phyloP scores from a whole-genome alignment of 2,113 vertebrate species.

The Cyrtonyx montezumae region DNA sequence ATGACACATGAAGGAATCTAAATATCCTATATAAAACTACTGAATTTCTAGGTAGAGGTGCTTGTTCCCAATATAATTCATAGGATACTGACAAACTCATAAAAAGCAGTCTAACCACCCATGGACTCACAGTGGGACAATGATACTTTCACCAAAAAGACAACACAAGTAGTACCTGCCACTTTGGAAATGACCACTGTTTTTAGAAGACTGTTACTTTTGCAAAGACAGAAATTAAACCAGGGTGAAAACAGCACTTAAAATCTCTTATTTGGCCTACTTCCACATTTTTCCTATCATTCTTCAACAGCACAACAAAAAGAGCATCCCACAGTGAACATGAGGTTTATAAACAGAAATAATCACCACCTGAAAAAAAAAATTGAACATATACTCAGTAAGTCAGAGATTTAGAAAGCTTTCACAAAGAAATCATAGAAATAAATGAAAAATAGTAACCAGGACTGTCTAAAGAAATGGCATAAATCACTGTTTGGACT shows the following conservation, averaged over 20 bases:
- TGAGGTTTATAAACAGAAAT: constrained; percentile 1
- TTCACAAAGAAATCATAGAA: background rate
- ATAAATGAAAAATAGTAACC: background rate
- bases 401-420: background rate
- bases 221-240: background rate
- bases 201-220: background rate
- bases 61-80: background rate
- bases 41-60: background rate
- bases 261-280: background rate
- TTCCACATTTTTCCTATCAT: background rate
- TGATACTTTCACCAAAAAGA: background rate
- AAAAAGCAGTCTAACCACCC: background rate
- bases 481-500: constrained; percentile 1
- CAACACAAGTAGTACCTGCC: background rate
- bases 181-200: background rate
- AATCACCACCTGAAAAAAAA: background rate
- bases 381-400: background rate
- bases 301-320: background rate
- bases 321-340: background rate
- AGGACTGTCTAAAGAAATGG: background rate
- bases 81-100: background rate
- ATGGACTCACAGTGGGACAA: background rate
- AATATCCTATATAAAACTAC: fast-evolving
- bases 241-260: background rate
- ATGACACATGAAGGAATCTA: background rate